Percentiles rank a stretch among this genome's conserved stretches.
phyloP scores from a whole-genome alignment of 1,140 invertebrate species.

The Dinoponera quadriceps region DNA sequence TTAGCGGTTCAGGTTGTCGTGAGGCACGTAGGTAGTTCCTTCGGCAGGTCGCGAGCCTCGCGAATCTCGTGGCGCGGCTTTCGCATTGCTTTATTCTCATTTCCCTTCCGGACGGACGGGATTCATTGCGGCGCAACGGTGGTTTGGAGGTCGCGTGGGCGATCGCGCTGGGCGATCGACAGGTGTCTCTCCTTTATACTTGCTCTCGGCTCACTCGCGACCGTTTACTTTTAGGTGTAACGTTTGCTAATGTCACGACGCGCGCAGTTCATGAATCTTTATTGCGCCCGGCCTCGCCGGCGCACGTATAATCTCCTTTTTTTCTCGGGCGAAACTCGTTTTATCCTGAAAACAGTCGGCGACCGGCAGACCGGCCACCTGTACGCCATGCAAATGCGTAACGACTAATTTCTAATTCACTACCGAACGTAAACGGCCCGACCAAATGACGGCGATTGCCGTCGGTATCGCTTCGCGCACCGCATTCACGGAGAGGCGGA shows the following conservation, averaged over 20 bases:
- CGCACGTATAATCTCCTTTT: constrained; percentile 17
- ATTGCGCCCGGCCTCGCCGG: constrained; percentile 58
- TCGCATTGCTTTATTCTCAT: neutral
- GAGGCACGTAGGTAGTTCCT: neutral
- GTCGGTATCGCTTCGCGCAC: constrained; percentile 5
- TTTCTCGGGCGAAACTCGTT: constrained; percentile 68
- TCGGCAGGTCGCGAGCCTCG: neutral
- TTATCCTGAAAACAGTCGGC: constrained; percentile 69
- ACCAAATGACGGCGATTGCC: constrained; percentile 27
- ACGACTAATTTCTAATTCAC: constrained; percentile 74
- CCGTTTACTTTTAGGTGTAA: constrained; percentile 32
- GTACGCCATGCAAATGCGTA: constrained; percentile 69
- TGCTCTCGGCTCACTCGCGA: neutral
- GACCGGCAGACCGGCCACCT: constrained; percentile 64
- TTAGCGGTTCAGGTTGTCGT: too few relatives aligned
- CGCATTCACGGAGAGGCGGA: neutral
- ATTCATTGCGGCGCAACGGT: neutral
- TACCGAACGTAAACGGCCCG: constrained; percentile 56
- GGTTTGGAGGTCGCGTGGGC: constrained; percentile 21
- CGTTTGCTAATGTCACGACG: constrained; percentile 51
- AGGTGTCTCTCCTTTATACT: neutral
- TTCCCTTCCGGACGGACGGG: neutral
- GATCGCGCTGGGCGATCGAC: neutral
- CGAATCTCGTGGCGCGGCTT: neutral
- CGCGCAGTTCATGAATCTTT: constrained; percentile 67